phyloP scores from a whole-genome alignment of 2,113 vertebrate genomes.

The Dicerorhinus sumatrensis region DNA sequence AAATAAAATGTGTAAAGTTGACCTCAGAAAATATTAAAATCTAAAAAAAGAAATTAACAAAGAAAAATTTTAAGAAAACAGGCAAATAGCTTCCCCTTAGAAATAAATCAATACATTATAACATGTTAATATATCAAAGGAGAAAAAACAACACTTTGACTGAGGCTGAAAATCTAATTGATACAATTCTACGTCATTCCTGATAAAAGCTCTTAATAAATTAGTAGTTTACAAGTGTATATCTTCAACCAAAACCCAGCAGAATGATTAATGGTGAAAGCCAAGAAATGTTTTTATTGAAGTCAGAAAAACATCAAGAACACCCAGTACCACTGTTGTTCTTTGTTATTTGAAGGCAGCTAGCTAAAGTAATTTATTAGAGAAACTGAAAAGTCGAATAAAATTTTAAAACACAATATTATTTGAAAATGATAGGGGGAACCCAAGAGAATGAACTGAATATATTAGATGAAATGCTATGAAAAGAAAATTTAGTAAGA shows the following conservation, averaged over 20 bases:
- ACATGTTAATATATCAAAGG: not conserved
- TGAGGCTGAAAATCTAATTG: not conserved
- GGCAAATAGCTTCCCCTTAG: not conserved
- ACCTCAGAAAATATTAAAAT: not conserved
- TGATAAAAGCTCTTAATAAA: not conserved
- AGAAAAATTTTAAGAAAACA: not conserved
- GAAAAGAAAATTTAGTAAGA: not conserved
- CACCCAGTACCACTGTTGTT: not conserved
- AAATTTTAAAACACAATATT: not conserved
- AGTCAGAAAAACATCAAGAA: constrained; percentile 1
- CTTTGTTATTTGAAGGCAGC: not conserved
- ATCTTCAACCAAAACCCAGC: not conserved
- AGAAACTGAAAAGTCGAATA: not conserved
- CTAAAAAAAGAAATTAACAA: not conserved
- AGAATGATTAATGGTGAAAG: not conserved
- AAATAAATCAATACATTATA: not conserved
- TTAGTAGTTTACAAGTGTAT: not conserved
- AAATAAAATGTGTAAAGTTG: not conserved
- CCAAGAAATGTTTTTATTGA: not conserved
- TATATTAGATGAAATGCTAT: not conserved
- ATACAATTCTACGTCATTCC: not conserved
- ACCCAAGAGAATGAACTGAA: not conserved
- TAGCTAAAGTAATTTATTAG: not conserved
- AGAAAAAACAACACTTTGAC: not conserved
- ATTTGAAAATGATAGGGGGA: not conserved